A percentile compares a stretch with the other conserved stretches of the same genome.
Evolutionary conservation across 2,113 vertebrate genomes (phyloP).

Genomic region (Malurus elegans): DNA sequence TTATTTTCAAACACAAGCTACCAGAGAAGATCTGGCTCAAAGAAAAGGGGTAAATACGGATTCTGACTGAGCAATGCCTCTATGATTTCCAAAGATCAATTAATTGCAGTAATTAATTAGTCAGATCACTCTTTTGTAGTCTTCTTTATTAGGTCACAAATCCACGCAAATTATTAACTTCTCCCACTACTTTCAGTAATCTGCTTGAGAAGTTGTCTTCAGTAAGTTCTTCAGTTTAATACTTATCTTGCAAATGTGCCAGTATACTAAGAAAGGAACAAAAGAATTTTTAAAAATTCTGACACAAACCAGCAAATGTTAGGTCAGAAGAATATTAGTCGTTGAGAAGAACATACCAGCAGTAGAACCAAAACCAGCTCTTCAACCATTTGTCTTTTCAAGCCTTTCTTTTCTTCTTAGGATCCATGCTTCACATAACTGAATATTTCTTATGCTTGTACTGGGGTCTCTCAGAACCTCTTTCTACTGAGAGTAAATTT

Average conservation of each 20-base stretch:
- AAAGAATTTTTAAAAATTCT: neutral
- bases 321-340: neutral
- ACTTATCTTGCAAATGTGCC: neutral
- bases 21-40: neutral
- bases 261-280: neutral
- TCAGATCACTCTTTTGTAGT: neutral
- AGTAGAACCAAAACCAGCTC: neutral
- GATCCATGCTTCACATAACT: neutral
- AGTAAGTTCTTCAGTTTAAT: neutral
- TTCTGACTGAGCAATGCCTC: neutral
- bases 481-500: neutral
- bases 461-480: neutral
- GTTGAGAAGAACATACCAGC: constrained; percentile 17
- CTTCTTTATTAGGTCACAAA: neutral
- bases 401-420: neutral
- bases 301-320: neutral
- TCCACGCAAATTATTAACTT: neutral
- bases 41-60: neutral
- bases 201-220: neutral
- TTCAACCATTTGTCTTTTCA: neutral
- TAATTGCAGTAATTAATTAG: neutral
- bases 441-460: neutral
- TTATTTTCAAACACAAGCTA: neutral
- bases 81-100: neutral
- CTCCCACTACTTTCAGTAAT: neutral